Conservation (phyloP, 2,888 invertebrate genomes). For the Tromatobia lineatoria region DNA sequence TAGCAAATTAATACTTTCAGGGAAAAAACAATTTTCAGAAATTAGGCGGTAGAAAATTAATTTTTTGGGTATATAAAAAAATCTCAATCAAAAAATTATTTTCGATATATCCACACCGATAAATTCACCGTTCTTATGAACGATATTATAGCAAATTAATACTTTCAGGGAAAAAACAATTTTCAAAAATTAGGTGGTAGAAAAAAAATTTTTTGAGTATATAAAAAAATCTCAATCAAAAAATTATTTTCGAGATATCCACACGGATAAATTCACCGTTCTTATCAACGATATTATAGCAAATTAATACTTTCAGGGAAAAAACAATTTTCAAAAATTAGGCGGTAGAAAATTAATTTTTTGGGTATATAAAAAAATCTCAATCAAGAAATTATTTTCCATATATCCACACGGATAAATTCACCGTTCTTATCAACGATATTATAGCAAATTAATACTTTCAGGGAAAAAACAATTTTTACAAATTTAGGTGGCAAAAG, state of each 20-base stretch:
- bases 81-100: slow-evolving; percentile 6
- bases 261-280: background rate
- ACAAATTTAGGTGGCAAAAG: too few species aligned
- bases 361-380: too few species aligned
- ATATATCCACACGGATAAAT: too few species aligned
- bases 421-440: background rate
- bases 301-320: background rate
- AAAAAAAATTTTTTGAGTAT: too few species aligned
- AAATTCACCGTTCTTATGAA: background rate
- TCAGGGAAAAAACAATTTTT: too few species aligned
- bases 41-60: too few species aligned
- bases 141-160: background rate
- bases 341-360: too few species aligned
- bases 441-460: background rate
- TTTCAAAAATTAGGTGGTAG: too few species aligned
- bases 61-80: too few species aligned
- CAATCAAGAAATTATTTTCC: too few species aligned
- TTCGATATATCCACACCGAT: background rate
- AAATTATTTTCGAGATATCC: slow-evolving; percentile 6
- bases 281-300: background rate
- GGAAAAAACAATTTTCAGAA: background rate
- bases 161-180: background rate
- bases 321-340: too few species aligned
- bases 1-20: background rate
- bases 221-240: too few species aligned